Evolutionary conservation across 2,113 vertebrate genomes (phyloP).

Genomic region (Colistium nudipinnis): DNA sequence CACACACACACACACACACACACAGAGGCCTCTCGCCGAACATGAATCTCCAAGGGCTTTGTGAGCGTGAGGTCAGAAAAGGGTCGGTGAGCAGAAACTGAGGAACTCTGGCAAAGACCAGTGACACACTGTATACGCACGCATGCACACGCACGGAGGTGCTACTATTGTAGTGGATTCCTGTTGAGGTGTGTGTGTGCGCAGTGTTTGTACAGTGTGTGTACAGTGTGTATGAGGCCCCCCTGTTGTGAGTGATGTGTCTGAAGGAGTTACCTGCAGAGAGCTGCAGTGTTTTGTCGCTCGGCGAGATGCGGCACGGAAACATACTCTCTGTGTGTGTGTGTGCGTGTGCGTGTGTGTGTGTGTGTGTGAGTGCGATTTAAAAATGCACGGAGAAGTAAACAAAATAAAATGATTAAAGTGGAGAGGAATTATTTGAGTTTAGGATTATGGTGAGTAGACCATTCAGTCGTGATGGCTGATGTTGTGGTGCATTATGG

Average conservation of each 20-base stretch:
- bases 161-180: constrained; percentile 43
- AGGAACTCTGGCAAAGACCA: constrained; percentile 14
- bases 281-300: constrained; percentile 52
- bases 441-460: too few species aligned
- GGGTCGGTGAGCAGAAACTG: constrained; percentile 28
- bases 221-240: constrained; percentile 23
- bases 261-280: constrained; percentile 56
- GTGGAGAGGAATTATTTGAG: too few species aligned
- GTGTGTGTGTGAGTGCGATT: background rate
- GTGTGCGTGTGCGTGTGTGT: constrained; percentile 1
- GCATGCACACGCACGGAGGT: constrained; percentile 20
- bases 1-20: background rate
- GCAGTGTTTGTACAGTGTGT: constrained; percentile 14
- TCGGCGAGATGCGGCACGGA: constrained; percentile 33
- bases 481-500: too few species aligned
- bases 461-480: too few species aligned
- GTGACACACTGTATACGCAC: constrained; percentile 23
- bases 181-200: constrained; percentile 37
- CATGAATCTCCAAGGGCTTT: background rate
- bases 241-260: constrained; percentile 48
- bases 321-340: constrained; percentile 14
- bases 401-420: too few species aligned
- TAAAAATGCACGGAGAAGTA: background rate
- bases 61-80: constrained; percentile 30
- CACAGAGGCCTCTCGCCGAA: background rate